Evolutionary conservation across 2,113 vertebrate species (phyloP), one percentile per base, ranked within the genome.

Genomic region (Pseudorectes ferrugineus): DNA sequence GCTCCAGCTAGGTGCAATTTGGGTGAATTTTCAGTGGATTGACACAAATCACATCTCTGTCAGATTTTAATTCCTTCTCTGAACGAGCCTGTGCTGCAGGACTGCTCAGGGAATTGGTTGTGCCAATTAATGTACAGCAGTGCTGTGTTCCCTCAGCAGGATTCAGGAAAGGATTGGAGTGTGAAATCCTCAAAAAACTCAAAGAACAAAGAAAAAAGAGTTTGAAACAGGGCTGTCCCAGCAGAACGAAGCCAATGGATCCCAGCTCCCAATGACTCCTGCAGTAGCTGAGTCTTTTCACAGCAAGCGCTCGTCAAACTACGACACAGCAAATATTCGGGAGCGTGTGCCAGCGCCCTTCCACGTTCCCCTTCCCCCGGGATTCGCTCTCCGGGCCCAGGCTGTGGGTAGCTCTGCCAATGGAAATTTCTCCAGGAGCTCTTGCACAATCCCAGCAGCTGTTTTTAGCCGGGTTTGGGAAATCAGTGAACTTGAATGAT

Each of bases 401-500:
- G 80, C 89, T 87, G 49, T 21, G 84, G 96, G 89, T 85, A 57
- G 85, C 85, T 96, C 95, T 97, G 96, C 96, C 94, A 92, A 17
- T 97, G 97, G 98, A 98, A 97, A 98, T 92, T 97, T 97, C 95
- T 97, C 95, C 91, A 96, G 92, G 89, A 97, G 94, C 23, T 96
- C 91, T 98, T 98, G 93, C 95, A 95, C 95, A 98, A 98, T 94
- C 97, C 57, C 70, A 91, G 97, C 97, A 97, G 98, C 98, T 98
- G 97, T 98, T 97, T 98, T 97, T 97, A 98, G 97, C 97, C 33
- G 48, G 59, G 93, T 97, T 98, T 98, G 97, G 97, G 97, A 98
- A 98, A 97, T 97, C 82, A 97, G 96, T 98, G 98, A 98, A 98
- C 98, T 98, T 93, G 93, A 95, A 95, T 97, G 97, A 98, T 98